Evolutionary conservation across 2,113 vertebrate species (phyloP).

Genomic region (Chloropsis hardwickii): DNA sequence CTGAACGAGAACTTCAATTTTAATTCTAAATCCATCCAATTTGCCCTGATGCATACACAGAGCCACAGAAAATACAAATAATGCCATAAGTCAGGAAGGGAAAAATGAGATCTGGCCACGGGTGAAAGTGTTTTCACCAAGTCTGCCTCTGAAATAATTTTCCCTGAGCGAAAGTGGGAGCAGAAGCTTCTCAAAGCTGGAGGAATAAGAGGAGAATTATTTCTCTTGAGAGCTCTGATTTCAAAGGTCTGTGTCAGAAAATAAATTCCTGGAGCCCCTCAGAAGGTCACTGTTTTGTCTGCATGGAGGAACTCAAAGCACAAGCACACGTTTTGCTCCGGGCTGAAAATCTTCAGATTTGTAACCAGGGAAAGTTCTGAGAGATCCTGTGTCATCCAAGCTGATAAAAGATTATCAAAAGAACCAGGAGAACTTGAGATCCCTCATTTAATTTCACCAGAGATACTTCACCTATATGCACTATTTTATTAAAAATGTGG

Average conservation of each 20-base stretch:
- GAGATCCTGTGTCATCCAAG: neutral
- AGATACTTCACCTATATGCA: neutral
- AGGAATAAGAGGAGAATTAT: neutral
- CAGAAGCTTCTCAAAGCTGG: neutral
- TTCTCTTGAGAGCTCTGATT: neutral
- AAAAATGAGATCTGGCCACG: neutral
- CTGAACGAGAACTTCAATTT: neutral
- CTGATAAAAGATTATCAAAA: constrained; percentile 42
- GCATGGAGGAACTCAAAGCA: constrained; percentile 28
- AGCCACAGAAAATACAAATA: neutral
- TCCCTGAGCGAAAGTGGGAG: neutral
- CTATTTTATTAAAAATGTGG: neutral
- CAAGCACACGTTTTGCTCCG: neutral
- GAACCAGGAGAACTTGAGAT: constrained; percentile 17
- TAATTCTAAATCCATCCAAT: neutral
- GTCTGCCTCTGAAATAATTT: neutral
- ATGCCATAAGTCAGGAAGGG: neutral
- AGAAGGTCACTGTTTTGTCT: constrained; percentile 30
- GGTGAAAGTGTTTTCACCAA: neutral
- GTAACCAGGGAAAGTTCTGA: constrained; percentile 29
- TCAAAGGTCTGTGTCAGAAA: constrained; percentile 10
- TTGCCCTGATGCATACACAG: neutral
- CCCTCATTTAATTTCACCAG: constrained; percentile 22
- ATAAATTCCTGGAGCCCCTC: neutral
- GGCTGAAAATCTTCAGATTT: constrained; percentile 14